Evolutionary conservation across 2,888 invertebrate genomes (phyloP), one percentile per base, ranked within the genome.

Genomic region (Coleophora flavipennella): DNA sequence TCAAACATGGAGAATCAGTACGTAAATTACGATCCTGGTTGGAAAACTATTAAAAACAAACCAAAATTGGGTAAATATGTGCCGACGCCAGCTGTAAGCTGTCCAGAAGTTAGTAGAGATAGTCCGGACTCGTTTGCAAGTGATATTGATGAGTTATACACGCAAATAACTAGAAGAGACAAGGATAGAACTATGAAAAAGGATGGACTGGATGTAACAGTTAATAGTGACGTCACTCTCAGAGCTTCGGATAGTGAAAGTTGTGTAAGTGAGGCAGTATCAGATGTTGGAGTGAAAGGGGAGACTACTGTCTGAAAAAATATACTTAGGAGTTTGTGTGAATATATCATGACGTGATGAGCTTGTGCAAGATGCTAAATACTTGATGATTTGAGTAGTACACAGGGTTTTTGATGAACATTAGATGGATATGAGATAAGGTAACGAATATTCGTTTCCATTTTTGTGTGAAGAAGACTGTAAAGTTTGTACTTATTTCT

Each of bases 101-200:
- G 84, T 55, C 83, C 83, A 0, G 84, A 83, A 45, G 84, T 81
- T 0, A 80, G 81, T 44, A 52, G 83, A 3, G 76, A 81, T 6
- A 75, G 80, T 54, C 83, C 85, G 0, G 73, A 75, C 13, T 84
- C 85, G 0, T 78, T 79, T 46, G 59, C 74, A 33, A 88, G 88
- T 55, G 89, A 89, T 50, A 75, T 91, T 36, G 91, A 91, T 55
- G 91, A 91, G 58, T 72, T 91, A 8, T 91, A 91, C 60, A 90
- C 91, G 51, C 90, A 90, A 56, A 91, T 91, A 33, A 85, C 87
- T 11, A 78, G 88, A 50, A 59, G 77, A 42, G 73, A 76, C 39
- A 67, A 69, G 39, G 73, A 76, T 7, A 68, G 75, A 49, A 55
- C 64, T 35, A 53, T 59, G 35, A 49, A 70, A 12, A 70, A 68